A percentile compares a stretch with the other conserved stretches of the same genome.
phyloP scores from a whole-genome alignment of 1,140 invertebrate genomes.

The Phortica variegata region DNA sequence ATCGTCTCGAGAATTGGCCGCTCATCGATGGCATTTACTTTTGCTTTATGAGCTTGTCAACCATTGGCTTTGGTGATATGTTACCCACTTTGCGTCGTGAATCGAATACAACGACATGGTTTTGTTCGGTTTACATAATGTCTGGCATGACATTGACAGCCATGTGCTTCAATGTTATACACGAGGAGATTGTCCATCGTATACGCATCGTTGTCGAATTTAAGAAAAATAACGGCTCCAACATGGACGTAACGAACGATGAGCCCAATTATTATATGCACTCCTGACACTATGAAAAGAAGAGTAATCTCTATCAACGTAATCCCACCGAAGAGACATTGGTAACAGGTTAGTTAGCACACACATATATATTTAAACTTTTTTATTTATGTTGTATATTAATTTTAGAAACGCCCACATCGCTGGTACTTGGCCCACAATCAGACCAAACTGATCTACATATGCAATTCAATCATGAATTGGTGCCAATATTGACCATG shows the following conservation, averaged over 20 bases:
- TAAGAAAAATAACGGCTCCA: constrained; percentile 56
- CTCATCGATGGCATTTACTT: constrained; percentile 91
- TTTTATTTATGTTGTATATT: too few relatives aligned
- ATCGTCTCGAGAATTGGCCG: constrained; percentile 82
- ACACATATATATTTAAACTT: not conserved
- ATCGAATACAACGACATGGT: constrained; percentile 71
- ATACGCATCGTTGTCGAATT: constrained; percentile 66
- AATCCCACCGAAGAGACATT: constrained; percentile 68
- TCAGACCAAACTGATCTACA: constrained; percentile 16
- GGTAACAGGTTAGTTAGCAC: constrained; percentile 39
- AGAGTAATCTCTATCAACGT: constrained; percentile 62
- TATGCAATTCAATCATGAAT: constrained; percentile 41
- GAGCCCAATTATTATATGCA: constrained; percentile 62
- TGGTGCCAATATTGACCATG: constrained; percentile 55
- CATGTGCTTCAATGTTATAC: constrained; percentile 97
- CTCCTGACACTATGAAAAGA: constrained; percentile 69
- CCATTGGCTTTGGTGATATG: constrained; percentile 89
- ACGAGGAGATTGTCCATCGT: constrained; percentile 86
- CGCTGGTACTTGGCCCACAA: constrained; percentile 52
- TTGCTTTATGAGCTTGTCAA: constrained; percentile 91
- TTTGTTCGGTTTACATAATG: constrained; percentile 93
- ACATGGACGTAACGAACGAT: constrained; percentile 54
- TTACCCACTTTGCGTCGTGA: constrained; percentile 74
- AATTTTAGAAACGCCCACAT: constrained; percentile 64
- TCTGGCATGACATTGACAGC: constrained; percentile 94